Percentiles rank a stretch among this genome's conserved stretches.
These are phyloP conservation scores for Diceros bicornis DNA, from an alignment of 2,797 vertebrate species.

Conservation along the genomic window DNA sequence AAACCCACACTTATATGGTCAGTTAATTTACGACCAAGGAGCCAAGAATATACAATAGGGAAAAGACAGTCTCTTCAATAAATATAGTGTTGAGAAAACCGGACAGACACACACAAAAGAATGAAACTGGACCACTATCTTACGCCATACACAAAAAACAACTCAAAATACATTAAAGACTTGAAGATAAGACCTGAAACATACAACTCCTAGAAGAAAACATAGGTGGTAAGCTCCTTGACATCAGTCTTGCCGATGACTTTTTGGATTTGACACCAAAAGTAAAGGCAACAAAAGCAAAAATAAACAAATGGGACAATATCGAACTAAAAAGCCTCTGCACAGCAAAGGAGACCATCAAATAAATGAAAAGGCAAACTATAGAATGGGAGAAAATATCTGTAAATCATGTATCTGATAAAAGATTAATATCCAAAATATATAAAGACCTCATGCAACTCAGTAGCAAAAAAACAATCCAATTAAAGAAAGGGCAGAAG, in stretches of 20 bases:
- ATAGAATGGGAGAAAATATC: not conserved
- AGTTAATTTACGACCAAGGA: not conserved
- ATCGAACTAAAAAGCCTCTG: not conserved
- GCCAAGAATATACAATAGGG: not conserved
- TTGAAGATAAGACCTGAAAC: not conserved
- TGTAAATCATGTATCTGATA: not conserved
- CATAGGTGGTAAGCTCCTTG: not conserved
- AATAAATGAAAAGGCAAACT: not conserved
- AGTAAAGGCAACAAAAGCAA: not conserved
- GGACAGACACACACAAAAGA: not conserved
- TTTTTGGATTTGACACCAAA: not conserved
- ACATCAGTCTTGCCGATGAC: not conserved
- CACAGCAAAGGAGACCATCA: not conserved
- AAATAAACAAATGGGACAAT: not conserved
- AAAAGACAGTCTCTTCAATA: not conserved
- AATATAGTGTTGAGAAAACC: not conserved
- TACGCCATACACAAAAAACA: not conserved
- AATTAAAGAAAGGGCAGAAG: not conserved
- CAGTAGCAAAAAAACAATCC: not conserved
- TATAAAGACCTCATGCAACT: not conserved
- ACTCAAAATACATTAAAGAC: not conserved
- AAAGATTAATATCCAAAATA: not conserved
- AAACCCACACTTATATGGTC: not conserved
- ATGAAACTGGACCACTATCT: not conserved
- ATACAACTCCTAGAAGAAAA: not conserved